Conservation (phyloP, 2,797 vertebrate species). For the Paramormyrops hopkinsi region DNA sequence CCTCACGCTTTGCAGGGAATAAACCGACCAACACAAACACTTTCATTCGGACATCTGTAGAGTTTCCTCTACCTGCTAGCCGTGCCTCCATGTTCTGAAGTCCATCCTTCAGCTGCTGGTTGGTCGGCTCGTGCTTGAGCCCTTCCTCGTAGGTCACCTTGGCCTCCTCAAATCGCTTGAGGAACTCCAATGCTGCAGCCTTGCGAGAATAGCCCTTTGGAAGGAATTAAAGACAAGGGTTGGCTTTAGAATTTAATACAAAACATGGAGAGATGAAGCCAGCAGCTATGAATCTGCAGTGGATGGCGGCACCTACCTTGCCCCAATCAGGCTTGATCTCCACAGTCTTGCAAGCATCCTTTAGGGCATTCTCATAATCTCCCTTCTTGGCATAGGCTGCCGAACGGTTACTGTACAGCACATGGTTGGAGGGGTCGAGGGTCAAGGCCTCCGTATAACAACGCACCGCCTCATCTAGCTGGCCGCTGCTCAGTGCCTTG, state of each 20-base stretch:
- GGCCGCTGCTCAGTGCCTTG: conserved; percentile 82
- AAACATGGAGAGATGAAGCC: neutral
- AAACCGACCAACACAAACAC: neutral
- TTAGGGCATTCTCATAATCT: conserved; percentile 73
- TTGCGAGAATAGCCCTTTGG: conserved; percentile 86
- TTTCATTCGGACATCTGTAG: neutral
- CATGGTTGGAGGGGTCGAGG: conserved; percentile 82
- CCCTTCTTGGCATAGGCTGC: conserved; percentile 75
- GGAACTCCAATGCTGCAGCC: conserved; percentile 84
- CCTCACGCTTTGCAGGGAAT: neutral
- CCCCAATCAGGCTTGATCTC: conserved; percentile 91
- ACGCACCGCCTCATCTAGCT: conserved; percentile 77
- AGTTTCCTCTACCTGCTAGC: conserved; percentile 52
- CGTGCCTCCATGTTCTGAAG: conserved; percentile 68
- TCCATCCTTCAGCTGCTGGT: conserved; percentile 69
- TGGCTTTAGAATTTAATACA: neutral
- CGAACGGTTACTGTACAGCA: conserved; percentile 86
- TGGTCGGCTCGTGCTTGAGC: conserved; percentile 72
- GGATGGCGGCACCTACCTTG: conserved; percentile 63
- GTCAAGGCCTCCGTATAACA: conserved; percentile 86
- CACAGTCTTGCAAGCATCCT: conserved; percentile 83
- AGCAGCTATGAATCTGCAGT: neutral
- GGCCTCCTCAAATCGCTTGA: conserved; percentile 82
- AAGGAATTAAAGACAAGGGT: neutral
- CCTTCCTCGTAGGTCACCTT: conserved; percentile 84